Conservation (phyloP, 2,113 vertebrate species). For the Festucalex cinctus region DNA sequence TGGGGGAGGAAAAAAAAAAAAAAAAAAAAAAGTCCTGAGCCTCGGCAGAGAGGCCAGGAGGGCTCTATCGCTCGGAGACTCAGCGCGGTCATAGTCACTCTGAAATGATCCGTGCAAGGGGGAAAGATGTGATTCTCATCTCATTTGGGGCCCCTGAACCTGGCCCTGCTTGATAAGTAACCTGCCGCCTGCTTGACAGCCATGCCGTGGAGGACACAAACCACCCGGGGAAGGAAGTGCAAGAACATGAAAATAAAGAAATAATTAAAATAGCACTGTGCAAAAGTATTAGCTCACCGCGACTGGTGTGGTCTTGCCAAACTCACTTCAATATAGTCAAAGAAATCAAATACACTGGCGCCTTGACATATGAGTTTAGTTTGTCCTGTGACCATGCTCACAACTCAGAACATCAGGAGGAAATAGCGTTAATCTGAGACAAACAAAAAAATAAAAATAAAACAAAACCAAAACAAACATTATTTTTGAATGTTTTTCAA, state of each 20-base stretch:
- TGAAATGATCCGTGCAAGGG: conserved; percentile 50
- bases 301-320: too few relatives aligned
- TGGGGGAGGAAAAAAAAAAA: conserved; percentile 31
- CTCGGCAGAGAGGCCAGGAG: conserved; percentile 53
- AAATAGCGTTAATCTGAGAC: too few relatives aligned
- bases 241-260: background rate
- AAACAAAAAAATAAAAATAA: too few relatives aligned
- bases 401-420: too few relatives aligned
- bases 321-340: too few relatives aligned
- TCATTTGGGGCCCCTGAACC: conserved; percentile 59
- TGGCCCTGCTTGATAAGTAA: conserved; percentile 52
- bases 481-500: too few relatives aligned
- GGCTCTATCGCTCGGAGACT: conserved; percentile 59
- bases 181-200: conserved; percentile 35
- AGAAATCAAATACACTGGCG: too few relatives aligned
- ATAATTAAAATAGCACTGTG: background rate
- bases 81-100: conserved; percentile 53
- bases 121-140: conserved; percentile 64
- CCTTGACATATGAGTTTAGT: too few relatives aligned
- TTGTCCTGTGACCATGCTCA: too few relatives aligned
- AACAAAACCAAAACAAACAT: too few relatives aligned
- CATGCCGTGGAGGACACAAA: conserved; percentile 25
- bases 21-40: conserved; percentile 67
- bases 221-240: background rate
- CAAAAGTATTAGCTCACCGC: background rate